phyloP scores from a whole-genome alignment of 2,888 invertebrate genomes.

The Andrena praecox region DNA sequence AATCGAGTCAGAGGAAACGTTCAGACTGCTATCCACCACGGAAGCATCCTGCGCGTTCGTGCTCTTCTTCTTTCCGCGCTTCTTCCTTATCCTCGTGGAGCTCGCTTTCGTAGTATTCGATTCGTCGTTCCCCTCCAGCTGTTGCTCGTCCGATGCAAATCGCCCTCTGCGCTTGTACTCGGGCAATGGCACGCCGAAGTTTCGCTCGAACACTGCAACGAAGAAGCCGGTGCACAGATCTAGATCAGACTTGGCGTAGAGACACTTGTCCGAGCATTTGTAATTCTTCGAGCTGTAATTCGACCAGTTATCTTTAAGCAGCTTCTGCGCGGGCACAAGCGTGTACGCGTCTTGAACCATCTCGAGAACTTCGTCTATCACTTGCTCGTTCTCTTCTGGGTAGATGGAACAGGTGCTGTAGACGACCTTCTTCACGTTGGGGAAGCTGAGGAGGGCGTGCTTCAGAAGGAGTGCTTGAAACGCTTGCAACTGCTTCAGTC shows the following conservation, averaged over 20 bases:
- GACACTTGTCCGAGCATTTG: constrained; percentile 89
- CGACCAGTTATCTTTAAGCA: constrained; percentile 89
- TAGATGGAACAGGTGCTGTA: constrained; percentile 98
- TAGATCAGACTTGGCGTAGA: constrained; percentile 91
- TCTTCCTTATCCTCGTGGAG: constrained; percentile 15
- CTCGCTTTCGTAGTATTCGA: not conserved
- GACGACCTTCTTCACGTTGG: constrained; percentile 93
- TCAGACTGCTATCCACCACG: not conserved
- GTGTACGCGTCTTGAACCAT: constrained; percentile 85
- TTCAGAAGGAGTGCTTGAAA: constrained; percentile 94
- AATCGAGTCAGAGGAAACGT: constrained; percentile 20
- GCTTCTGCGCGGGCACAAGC: constrained; percentile 87
- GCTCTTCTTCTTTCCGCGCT: constrained; percentile 26
- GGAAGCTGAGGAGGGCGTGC: constrained; percentile 94
- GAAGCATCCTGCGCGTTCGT: not conserved
- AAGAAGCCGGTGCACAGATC: constrained; percentile 98
- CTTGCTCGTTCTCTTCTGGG: constrained; percentile 96
- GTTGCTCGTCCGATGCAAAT: not conserved
- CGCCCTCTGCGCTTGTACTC: constrained; percentile 28
- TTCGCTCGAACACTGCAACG: constrained; percentile 93
- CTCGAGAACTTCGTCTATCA: constrained; percentile 89
- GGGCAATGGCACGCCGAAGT: constrained; percentile 76
- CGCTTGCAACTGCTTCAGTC: constrained; percentile 89
- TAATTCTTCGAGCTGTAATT: constrained; percentile 89
- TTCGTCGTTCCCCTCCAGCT: not conserved